Evolutionary conservation across 1,140 invertebrate genomes (phyloP).

Genomic region (Mya arenaria): DNA sequence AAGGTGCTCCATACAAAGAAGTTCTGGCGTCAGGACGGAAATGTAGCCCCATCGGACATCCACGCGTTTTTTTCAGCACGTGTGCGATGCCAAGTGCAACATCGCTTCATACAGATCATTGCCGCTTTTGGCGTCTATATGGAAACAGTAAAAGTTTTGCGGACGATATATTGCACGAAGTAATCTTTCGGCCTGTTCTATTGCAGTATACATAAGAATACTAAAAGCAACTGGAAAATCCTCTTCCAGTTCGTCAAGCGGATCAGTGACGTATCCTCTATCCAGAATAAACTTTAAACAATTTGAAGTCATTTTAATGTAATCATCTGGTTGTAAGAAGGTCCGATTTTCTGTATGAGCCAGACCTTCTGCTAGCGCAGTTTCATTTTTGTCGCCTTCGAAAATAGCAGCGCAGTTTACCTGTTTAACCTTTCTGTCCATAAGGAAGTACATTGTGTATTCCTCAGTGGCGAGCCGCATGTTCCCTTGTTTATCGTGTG

Average conservation of each 20-base stretch:
- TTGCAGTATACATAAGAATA: constrained; percentile 66
- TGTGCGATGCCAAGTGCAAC: no score
- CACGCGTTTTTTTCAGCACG: constrained; percentile 59
- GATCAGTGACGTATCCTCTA: constrained; percentile 51
- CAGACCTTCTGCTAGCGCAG: neutral
- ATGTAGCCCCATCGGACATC: constrained; percentile 65
- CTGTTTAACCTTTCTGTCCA: no score
- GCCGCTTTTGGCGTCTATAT: constrained; percentile 76
- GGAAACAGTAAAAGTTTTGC: constrained; percentile 76
- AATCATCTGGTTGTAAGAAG: neutral
- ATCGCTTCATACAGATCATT: no score
- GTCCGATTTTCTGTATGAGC: neutral
- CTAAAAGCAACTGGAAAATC: constrained; percentile 61
- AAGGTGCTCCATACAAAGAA: constrained; percentile 73
- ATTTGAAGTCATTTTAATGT: neutral
- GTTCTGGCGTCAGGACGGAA: constrained; percentile 68
- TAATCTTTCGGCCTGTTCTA: constrained; percentile 69
- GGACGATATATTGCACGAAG: constrained; percentile 73
- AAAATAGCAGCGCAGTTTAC: neutral
- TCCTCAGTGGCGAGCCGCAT: no score
- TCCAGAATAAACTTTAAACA: neutral
- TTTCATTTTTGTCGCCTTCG: neutral
- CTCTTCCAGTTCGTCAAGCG: constrained; percentile 37
- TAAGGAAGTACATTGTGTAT: no score
- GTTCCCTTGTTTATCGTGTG: no score